phyloP scores from a whole-genome alignment of 1,140 invertebrate genomes.

The Magallana angulata region DNA sequence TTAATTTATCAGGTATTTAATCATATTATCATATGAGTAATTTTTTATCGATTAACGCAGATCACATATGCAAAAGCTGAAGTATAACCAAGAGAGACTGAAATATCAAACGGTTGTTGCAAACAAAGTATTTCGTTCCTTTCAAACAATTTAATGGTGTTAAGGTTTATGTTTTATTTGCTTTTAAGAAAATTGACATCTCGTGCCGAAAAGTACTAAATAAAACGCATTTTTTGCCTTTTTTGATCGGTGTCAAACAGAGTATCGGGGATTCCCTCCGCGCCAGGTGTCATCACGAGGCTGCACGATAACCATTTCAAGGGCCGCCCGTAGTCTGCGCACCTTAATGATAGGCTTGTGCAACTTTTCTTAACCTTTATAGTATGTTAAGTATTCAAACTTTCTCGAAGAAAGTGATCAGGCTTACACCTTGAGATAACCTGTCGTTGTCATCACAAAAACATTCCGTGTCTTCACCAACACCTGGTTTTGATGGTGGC shows the following conservation, averaged over 20 bases:
- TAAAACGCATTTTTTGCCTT: not conserved
- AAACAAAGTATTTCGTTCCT: too few species aligned
- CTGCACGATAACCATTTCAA: not conserved
- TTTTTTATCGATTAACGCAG: too few species aligned
- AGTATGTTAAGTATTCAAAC: not conserved
- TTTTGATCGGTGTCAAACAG: not conserved
- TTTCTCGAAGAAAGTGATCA: constrained; percentile 3
- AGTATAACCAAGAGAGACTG: too few species aligned
- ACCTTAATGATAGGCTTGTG: not conserved
- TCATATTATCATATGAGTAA: too few species aligned
- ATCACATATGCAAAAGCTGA: too few species aligned
- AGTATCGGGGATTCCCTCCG: not conserved
- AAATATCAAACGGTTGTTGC: too few species aligned
- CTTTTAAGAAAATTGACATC: not conserved
- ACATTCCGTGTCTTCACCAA: constrained; percentile 3
- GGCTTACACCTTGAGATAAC: not conserved
- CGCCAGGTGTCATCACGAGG: not conserved
- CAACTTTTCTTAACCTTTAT: not conserved
- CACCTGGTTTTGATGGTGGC: constrained; percentile 1
- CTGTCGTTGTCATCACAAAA: not conserved
- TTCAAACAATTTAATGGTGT: too few species aligned
- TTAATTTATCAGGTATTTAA: too few species aligned
- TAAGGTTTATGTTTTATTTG: too few species aligned
- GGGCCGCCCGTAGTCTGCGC: not conserved
- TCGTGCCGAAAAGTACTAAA: not conserved